phyloP scores from a whole-genome alignment of 2,888 invertebrate genomes.

The Drosophila neonasuta region DNA sequence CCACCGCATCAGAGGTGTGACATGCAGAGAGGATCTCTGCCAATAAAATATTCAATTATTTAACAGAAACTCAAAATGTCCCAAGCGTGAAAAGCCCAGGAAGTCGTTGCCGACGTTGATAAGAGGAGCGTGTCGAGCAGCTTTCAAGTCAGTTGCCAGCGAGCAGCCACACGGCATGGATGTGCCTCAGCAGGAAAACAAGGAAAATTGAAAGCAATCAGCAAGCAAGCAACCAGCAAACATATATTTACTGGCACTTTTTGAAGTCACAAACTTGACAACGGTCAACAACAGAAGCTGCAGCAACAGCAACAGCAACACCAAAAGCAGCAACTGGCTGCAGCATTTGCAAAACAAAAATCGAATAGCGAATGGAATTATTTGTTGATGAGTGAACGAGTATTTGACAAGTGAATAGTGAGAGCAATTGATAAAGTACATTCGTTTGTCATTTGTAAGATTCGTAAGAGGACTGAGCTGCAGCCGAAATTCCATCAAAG shows the following conservation, averaged over 20 bases:
- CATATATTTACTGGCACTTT: constrained; percentile 1
- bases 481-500: constrained; percentile 27
- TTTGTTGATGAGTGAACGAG: background rate
- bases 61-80: constrained; percentile 41
- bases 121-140: constrained; percentile 38
- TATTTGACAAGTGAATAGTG: too few relatives aligned
- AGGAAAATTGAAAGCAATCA: constrained; percentile 15
- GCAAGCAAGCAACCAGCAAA: background rate
- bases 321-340: background rate
- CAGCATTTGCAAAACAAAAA: too few relatives aligned
- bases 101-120: constrained; percentile 35
- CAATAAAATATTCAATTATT: too few relatives aligned
- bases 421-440: too few relatives aligned
- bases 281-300: constrained; percentile 22
- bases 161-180: constrained; percentile 56
- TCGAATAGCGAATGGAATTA: too few relatives aligned
- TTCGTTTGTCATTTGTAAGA: too few relatives aligned
- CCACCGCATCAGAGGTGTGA: too few relatives aligned
- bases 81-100: constrained; percentile 3
- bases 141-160: constrained; percentile 60
- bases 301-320: background rate
- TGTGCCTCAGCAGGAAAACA: constrained; percentile 35
- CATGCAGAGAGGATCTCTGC: too few relatives aligned
- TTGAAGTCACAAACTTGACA: constrained; percentile 19
- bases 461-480: constrained; percentile 31